Base-by-base conservation (phyloP, 2,797 vertebrate genomes). In the Oreortyx pictus region DNA sequence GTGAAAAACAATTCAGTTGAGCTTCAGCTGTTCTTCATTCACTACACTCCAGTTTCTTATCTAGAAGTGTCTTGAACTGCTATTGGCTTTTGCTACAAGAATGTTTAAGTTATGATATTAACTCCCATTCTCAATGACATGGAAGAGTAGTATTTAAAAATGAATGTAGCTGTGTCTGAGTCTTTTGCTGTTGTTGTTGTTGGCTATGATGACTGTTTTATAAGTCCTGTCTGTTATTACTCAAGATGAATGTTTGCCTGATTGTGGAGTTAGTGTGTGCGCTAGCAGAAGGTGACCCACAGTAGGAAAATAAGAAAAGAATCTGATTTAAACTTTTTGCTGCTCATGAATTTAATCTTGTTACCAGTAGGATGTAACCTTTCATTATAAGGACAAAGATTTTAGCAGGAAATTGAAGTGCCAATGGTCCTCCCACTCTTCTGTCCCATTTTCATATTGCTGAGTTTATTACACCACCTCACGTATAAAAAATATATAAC, bases 231-330 rank as follows among this genome's bases (percentile, higher is more conserved):
- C 83, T 74, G 41, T 56, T 78, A 29, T 90, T 92, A 76, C 54
- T 90, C 85, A 86, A 90, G 75, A 85, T 76, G 52, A 88, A 76
- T 79, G n/a, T 87, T 91, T 96, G 85, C 49, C 71, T 79, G 62
- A 85, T 52, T 90, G 59, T 4, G 7, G 43, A 62, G 33, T 89
- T 89, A 87, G 54, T 39, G 19, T 20, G 71, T 41, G 18, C 61
- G 14, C 82, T 93, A 83, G 49, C 37, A 72, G 76, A 85, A 82
- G 14, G 43, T 19, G 75, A 71, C 24, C 87, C 35, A 23, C 85
- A 66, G 70, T 68, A 35, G n/a, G 46, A 72, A 83, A 87, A 72
- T 56, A 86, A 73, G 43, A 81, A 90, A 92, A 89, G 4, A 65
- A 37, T 59, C 25, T 35, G 49, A 77, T 74, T 86, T 56, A 62